Conservation (phyloP, 2,888 invertebrate genomes). For the Mellilla xanthometata region DNA sequence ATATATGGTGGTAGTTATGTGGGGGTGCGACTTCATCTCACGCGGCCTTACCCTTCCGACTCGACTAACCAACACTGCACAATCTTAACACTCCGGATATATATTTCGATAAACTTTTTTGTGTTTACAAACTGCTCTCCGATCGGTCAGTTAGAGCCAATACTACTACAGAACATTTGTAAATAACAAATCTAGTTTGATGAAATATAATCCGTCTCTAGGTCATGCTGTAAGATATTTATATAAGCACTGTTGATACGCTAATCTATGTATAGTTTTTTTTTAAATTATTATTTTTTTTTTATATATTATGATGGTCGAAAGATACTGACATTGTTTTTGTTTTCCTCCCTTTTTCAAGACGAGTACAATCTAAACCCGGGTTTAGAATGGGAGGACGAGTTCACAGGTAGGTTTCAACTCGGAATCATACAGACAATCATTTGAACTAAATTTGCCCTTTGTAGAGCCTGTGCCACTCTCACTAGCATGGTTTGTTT, state of each 20-base stretch:
- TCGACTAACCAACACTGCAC: conserved; percentile 79
- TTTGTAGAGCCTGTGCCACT: conserved; percentile 77
- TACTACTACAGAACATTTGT: conserved; percentile 23
- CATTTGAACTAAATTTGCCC: conserved; percentile 71
- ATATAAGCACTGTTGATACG: conserved; percentile 71
- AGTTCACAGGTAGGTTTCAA: conserved; percentile 98
- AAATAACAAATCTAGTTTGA: conserved; percentile 31
- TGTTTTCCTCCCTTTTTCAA: conserved; percentile 89
- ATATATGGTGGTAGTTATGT: conserved; percentile 70
- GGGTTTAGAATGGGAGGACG: conserved; percentile 99
- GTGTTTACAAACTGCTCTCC: conserved; percentile 33
- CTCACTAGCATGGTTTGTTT: conserved; percentile 75
- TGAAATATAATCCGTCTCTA: conserved; percentile 48
- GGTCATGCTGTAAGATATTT: conserved; percentile 65
- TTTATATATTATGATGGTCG: conserved; percentile 55
- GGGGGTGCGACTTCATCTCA: conserved; percentile 71
- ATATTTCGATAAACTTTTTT: conserved; percentile 46
- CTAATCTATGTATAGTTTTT: conserved; percentile 70
- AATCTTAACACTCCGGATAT: conserved; percentile 64
- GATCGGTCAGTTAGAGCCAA: no score
- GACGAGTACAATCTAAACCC: conserved; percentile 99
- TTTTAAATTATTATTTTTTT: conserved; percentile 38
- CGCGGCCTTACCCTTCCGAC: conserved; percentile 72
- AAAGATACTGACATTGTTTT: conserved; percentile 81
- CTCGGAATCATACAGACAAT: conserved; percentile 72